A percentile compares a stretch with the other conserved stretches of the same genome.
Conservation (phyloP, 1,140 invertebrate genomes). For the Zaprionus africanus region DNA sequence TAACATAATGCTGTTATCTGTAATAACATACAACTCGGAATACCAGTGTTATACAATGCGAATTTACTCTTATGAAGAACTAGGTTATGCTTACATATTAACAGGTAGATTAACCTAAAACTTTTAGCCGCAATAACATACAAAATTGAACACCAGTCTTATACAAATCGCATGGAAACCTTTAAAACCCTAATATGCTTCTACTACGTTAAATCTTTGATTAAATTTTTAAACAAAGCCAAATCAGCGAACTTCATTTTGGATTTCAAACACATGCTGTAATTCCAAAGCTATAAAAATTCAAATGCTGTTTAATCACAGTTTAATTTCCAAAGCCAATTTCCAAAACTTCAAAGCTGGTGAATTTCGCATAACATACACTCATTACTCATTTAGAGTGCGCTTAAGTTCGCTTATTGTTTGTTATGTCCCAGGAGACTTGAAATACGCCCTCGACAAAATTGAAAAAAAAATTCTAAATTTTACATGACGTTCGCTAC, state of each 20-base stretch:
- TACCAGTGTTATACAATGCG: neutral
- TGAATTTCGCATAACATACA: slow-evolving; percentile 1
- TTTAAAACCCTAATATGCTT: neutral
- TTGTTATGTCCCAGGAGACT: slow-evolving; percentile 15
- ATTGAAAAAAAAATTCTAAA: slow-evolving; percentile 49
- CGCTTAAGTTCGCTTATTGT: slow-evolving; percentile 39
- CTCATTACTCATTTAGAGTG: slow-evolving; percentile 47
- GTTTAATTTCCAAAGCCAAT: neutral
- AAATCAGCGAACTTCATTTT: neutral
- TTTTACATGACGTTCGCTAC: slow-evolving; percentile 23
- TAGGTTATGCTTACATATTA: neutral
- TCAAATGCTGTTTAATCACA: neutral
- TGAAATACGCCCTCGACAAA: slow-evolving; percentile 33
- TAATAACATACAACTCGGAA: neutral
- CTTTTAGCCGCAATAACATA: neutral
- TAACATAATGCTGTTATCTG: neutral
- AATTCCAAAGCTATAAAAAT: neutral
- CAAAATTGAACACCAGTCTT: neutral
- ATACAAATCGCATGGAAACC: neutral
- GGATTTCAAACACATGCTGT: neutral
- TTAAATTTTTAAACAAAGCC: neutral
- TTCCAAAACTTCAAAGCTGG: slow-evolving; percentile 15
- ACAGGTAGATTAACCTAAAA: neutral
- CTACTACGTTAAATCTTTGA: neutral
- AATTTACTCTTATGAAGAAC: neutral